A percentile compares a stretch with the other conserved stretches of the same genome.
These are phyloP conservation scores for Schizaphis graminum DNA, from an alignment of 2,888 invertebrate species.

Conservation along the genomic window DNA sequence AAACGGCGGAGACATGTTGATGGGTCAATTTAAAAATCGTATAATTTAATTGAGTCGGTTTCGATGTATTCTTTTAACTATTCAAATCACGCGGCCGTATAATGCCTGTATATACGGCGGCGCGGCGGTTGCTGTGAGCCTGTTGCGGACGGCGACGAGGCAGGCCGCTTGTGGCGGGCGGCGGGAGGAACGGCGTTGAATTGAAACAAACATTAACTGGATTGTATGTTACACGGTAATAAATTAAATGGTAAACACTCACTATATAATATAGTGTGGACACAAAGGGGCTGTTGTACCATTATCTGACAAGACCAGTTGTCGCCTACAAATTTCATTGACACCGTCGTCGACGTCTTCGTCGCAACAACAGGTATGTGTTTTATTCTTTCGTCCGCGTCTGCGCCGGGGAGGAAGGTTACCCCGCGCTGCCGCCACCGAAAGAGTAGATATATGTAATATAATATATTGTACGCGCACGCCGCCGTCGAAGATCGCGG, in stretches of 20 bases:
- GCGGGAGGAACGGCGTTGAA: conserved; percentile 48
- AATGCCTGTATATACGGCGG: conserved; percentile 29
- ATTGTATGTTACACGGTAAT: conserved; percentile 65
- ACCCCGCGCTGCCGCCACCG: conserved; percentile 25
- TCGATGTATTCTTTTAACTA: conserved; percentile 63
- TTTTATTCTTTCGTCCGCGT: conserved; percentile 23
- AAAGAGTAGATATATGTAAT: not conserved
- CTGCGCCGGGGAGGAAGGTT: not conserved
- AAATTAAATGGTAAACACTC: conserved; percentile 64
- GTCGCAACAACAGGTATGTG: conserved; percentile 55
- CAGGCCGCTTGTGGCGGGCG: not conserved
- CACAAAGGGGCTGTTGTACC: conserved; percentile 60
- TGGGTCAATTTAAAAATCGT: conserved; percentile 65
- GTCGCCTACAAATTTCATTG: conserved; percentile 67
- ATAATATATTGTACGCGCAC: not conserved
- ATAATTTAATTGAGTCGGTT: conserved; percentile 66
- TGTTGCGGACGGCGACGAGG: not conserved
- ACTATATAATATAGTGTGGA: conserved; percentile 34
- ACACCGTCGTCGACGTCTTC: conserved; percentile 55
- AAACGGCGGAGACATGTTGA: conserved; percentile 56
- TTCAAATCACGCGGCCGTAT: conserved; percentile 61
- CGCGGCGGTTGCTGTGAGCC: not conserved
- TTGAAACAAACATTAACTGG: conserved; percentile 64
- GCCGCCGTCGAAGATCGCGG: conserved; percentile 37
- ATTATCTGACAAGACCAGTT: conserved; percentile 63